Evolutionary conservation across 1,140 invertebrate genomes (phyloP).

Genomic region (Goniozus legneri): DNA sequence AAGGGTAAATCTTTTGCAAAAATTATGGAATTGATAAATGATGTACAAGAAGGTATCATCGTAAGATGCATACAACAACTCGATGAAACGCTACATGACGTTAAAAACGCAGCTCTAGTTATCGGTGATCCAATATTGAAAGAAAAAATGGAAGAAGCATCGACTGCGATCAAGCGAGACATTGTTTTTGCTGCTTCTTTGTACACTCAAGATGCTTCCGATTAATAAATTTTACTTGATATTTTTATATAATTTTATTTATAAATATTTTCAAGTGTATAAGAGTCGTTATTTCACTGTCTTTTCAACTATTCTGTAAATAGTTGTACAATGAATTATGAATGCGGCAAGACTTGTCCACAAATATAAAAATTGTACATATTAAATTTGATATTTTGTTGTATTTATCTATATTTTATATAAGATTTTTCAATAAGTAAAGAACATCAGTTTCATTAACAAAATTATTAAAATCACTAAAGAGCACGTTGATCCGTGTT

Average conservation of each 20-base stretch:
- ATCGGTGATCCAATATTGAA: slow-evolving; percentile 89
- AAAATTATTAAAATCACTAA: slow-evolving; percentile 22
- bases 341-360: too few species aligned
- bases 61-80: slow-evolving; percentile 96
- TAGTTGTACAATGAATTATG: too few species aligned
- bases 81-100: slow-evolving; percentile 88
- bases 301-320: too few species aligned
- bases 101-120: slow-evolving; percentile 87
- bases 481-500: slow-evolving; percentile 53
- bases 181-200: slow-evolving; percentile 98
- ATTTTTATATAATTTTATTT: slow-evolving; percentile 16
- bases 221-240: slow-evolving; percentile 1
- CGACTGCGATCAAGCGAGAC: slow-evolving; percentile 89
- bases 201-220: slow-evolving; percentile 68
- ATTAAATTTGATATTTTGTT: too few species aligned
- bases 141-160: slow-evolving; percentile 94
- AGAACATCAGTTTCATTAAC: too few species aligned
- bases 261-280: too few species aligned
- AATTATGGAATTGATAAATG: slow-evolving; percentile 88
- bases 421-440: too few species aligned
- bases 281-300: too few species aligned
- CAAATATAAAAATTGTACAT: too few species aligned
- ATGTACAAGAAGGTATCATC: slow-evolving; percentile 97
- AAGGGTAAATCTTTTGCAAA: slow-evolving; percentile 84
- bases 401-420: too few species aligned